phyloP scores from a whole-genome alignment of 2,113 vertebrate genomes.

The Maccullochella peelii region DNA sequence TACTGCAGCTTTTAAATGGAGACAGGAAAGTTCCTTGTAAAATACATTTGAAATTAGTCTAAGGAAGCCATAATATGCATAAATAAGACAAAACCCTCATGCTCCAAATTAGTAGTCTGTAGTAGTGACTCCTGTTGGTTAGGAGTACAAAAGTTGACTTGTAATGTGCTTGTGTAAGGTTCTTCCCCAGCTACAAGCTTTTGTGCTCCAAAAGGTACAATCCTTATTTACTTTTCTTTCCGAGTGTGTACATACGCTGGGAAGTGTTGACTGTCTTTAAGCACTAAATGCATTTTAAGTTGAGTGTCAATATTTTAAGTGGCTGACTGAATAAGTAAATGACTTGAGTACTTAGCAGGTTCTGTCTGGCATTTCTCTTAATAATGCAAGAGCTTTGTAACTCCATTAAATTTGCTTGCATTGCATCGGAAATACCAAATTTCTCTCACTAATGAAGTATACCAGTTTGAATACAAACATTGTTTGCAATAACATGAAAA shows the following conservation, averaged over 20 bases:
- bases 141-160: not conserved
- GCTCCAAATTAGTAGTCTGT: conserved; percentile 1
- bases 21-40: not conserved
- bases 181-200: not conserved
- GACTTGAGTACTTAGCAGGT: conserved; percentile 24
- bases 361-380: conserved; percentile 33
- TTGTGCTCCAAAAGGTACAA: not conserved
- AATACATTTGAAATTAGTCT: not conserved
- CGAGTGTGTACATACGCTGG: not conserved
- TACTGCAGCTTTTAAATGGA: not conserved
- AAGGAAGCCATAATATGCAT: not conserved
- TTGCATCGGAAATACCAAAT: conserved; percentile 24
- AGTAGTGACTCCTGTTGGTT: conserved; percentile 9
- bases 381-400: conserved; percentile 44
- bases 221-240: not conserved
- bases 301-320: conserved; percentile 46
- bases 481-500: not conserved
- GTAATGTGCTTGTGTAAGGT: not conserved
- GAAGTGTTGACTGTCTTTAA: conserved; percentile 1
- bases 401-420: conserved; percentile 27
- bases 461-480: not conserved
- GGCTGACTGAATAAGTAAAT: conserved; percentile 24
- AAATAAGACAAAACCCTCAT: not conserved
- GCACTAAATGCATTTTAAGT: conserved; percentile 38
- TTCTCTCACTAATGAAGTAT: conserved; percentile 22